Conservation (phyloP, 2,888 invertebrate genomes). For the Leucozona laternaria region DNA sequence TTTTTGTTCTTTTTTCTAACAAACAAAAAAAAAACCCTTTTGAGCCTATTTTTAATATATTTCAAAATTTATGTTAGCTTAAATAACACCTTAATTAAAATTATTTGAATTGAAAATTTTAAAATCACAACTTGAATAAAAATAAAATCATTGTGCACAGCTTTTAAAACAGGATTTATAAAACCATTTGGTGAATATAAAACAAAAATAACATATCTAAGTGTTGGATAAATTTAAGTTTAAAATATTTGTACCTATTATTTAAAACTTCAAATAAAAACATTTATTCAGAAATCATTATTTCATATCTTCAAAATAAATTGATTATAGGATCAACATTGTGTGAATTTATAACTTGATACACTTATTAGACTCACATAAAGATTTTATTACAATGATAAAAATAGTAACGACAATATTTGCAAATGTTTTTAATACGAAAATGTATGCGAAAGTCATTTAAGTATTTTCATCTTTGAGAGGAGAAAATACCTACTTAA, state of each 20-base stretch:
- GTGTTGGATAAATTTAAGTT: not conserved
- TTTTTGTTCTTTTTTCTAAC: not conserved
- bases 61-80: not conserved
- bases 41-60: not conserved
- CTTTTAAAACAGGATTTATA: conserved; percentile 3
- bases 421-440: not conserved
- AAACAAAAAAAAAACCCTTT: not conserved
- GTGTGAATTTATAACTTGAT: not conserved
- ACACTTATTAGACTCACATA: not conserved
- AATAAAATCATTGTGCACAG: conserved; percentile 76
- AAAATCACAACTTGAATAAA: not conserved
- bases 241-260: not conserved
- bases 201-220: not conserved
- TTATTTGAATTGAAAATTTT: not conserved
- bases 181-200: not conserved
- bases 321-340: not conserved
- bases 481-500: too few species aligned
- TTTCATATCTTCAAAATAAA: conserved; percentile 59
- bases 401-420: conserved; percentile 19
- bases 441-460: not conserved
- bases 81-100: not conserved
- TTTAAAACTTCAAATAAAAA: not conserved
- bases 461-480: not conserved
- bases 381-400: not conserved
- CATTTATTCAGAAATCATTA: conserved; percentile 53